A percentile compares a stretch with the other conserved stretches of the same genome.
Evolutionary conservation across 2,888 invertebrate genomes (phyloP).

Genomic region (Thymelicus acteon): DNA sequence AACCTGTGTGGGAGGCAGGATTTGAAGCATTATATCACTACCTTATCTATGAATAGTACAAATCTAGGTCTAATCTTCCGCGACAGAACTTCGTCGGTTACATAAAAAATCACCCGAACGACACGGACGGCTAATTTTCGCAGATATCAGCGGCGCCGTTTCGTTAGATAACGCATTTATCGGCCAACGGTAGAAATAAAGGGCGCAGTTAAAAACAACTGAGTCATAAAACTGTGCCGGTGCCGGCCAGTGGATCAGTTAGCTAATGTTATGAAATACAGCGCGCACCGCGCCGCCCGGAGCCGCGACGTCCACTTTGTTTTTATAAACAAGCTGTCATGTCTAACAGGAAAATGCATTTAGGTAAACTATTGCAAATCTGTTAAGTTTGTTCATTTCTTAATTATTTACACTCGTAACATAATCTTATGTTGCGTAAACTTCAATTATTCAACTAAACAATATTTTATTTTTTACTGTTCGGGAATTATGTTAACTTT

Average conservation of each 20-base stretch:
- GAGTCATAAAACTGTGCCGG: conserved; percentile 30
- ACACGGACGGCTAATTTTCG: conserved; percentile 3
- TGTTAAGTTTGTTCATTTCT: background rate
- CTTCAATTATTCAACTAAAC: too few relatives aligned
- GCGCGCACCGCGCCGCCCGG: background rate
- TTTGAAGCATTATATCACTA: conserved; percentile 4
- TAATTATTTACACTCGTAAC: background rate
- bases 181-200: conserved; percentile 21
- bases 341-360: conserved; percentile 3
- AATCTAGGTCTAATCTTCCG: conserved; percentile 7
- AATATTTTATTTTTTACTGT: too few relatives aligned
- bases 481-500: too few relatives aligned
- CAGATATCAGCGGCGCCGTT: conserved; percentile 14
- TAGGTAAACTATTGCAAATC: background rate
- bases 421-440: background rate
- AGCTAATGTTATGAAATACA: conserved; percentile 13
- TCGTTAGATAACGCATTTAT: conserved; percentile 31
- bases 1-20: background rate
- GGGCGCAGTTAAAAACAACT: conserved; percentile 33
- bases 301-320: background rate
- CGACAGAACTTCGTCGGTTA: background rate
- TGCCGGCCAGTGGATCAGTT: conserved; percentile 21
- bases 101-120: background rate
- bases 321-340: background rate
- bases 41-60: conserved; percentile 2